A percentile compares a stretch with the other conserved stretches of the same genome.
phyloP scores from a whole-genome alignment of 2,888 invertebrate species.

The Psylliodes chrysocephalus region DNA sequence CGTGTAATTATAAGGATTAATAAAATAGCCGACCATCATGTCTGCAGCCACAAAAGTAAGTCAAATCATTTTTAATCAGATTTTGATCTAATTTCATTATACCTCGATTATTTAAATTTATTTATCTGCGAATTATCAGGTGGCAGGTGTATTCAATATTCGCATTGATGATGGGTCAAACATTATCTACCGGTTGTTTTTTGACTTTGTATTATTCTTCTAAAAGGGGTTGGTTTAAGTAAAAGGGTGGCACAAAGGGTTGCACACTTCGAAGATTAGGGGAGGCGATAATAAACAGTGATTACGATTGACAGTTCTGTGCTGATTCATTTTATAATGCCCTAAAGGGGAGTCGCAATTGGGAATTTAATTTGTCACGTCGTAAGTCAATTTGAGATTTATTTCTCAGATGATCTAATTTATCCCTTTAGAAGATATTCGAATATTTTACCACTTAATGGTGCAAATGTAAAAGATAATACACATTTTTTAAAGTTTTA shows the following conservation, averaged over 20 bases:
- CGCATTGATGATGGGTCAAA: background rate
- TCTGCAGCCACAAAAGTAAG: conserved; percentile 23
- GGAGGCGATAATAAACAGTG: background rate
- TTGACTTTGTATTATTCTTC: background rate
- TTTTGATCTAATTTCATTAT: background rate
- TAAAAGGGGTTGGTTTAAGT: no score
- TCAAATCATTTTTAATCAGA: background rate
- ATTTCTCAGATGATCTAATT: no score
- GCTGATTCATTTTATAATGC: background rate
- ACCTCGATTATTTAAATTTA: background rate
- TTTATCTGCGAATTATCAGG: background rate
- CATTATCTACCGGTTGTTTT: conserved; percentile 6
- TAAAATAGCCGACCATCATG: conserved; percentile 17
- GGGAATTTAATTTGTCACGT: no score
- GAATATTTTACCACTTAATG: no score
- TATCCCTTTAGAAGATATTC: no score
- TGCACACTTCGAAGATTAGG: no score
- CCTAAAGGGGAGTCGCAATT: no score
- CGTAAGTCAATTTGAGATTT: no score
- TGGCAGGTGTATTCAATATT: conserved; percentile 3
- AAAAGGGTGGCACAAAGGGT: background rate
- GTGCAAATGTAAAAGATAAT: no score
- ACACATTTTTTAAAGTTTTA: no score
- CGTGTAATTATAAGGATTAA: conserved; percentile 14
- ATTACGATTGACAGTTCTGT: background rate